These are phyloP conservation scores for Ramazzottius varieornatus DNA, from an alignment of 2,888 invertebrate genomes.

Conservation along the genomic window DNA sequence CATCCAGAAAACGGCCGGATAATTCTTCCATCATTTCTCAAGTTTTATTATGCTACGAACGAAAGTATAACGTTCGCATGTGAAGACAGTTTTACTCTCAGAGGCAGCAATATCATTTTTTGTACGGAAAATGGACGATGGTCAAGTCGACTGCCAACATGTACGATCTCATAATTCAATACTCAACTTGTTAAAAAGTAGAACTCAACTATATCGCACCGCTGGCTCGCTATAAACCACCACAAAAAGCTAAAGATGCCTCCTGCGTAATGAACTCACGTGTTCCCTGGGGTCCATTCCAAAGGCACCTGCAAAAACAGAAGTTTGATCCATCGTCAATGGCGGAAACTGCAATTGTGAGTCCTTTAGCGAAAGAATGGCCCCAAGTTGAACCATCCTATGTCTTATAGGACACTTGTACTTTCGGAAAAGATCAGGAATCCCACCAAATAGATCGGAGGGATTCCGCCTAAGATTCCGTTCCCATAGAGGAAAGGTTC, in stretches of 20 bases:
- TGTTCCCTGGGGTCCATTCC: too few species aligned
- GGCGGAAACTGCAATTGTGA: too few species aligned
- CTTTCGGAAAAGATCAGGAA: slow-evolving; percentile 1
- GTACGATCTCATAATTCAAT: too few species aligned
- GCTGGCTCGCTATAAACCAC: too few species aligned
- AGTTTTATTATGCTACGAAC: neutral
- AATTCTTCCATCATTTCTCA: neutral
- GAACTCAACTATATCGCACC: too few species aligned
- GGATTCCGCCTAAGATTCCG: neutral
- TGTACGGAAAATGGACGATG: neutral
- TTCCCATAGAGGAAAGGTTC: neutral
- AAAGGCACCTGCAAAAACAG: too few species aligned
- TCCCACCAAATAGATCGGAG: neutral
- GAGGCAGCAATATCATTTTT: neutral
- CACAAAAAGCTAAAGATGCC: too few species aligned
- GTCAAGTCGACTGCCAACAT: neutral
- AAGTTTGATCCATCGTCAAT: too few species aligned
- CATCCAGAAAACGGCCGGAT: neutral
- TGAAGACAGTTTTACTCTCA: neutral
- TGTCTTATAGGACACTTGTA: neutral
- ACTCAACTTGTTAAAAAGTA: too few species aligned
- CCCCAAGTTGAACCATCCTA: too few species aligned
- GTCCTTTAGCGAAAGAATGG: too few species aligned
- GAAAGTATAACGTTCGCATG: neutral
- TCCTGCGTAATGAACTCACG: too few species aligned